These are phyloP conservation scores for Neomorphus geoffroyi DNA, from an alignment of 2,797 vertebrate genomes.

Conservation along the genomic window DNA sequence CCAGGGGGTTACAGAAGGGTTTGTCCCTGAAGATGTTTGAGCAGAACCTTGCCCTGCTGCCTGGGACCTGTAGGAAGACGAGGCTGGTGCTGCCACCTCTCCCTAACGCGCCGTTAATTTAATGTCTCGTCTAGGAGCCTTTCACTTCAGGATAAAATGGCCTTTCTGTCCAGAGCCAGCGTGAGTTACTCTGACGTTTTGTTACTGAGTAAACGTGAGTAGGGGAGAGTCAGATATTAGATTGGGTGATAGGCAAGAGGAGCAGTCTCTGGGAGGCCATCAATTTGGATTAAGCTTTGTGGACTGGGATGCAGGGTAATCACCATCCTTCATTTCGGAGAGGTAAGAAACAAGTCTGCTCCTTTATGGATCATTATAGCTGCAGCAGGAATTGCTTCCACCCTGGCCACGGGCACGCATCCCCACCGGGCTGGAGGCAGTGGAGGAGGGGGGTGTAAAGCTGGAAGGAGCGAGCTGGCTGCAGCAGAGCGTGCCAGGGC, in stretches of 20 bases:
- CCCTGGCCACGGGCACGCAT: not conserved
- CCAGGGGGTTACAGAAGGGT: accelerated
- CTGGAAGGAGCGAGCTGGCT: not conserved
- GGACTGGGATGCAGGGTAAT: constrained; percentile 43
- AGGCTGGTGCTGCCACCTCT: not conserved
- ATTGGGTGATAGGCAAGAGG: not conserved
- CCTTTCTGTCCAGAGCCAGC: not conserved
- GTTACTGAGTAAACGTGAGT: not conserved
- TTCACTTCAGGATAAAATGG: constrained; percentile 7
- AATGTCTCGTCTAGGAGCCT: not conserved
- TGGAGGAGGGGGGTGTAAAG: not conserved
- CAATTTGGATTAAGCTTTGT: constrained; percentile 41
- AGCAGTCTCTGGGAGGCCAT: constrained; percentile 36
- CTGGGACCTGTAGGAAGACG: not conserved
- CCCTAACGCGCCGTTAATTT: not conserved
- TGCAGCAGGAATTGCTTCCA: constrained; percentile 12
- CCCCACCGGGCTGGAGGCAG: accelerated
- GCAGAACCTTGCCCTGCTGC: not conserved
- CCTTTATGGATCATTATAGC: constrained; percentile 19
- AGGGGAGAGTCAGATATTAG: not conserved
- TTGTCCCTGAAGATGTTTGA: accelerated
- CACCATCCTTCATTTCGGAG: constrained; percentile 51
- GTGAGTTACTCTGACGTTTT: constrained; percentile 1
- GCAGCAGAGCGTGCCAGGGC: accelerated
- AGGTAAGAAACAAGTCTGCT: constrained; percentile 50